Evolutionary conservation across 2,113 vertebrate genomes (phyloP).

Genomic region (Stercorarius parasiticus): DNA sequence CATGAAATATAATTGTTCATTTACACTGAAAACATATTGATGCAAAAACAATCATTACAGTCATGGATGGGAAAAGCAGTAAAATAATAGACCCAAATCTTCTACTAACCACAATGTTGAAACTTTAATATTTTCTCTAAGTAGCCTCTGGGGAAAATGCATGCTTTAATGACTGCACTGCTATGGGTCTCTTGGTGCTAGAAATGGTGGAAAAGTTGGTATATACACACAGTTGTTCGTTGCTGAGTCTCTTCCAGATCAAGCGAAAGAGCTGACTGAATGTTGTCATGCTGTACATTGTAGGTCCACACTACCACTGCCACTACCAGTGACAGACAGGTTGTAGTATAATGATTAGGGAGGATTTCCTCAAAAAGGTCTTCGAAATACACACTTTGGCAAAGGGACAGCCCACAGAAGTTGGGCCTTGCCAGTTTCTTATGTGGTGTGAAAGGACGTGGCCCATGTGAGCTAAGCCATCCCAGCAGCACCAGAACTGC

Average conservation of each 20-base stretch:
- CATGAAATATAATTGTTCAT: slow-evolving; percentile 21
- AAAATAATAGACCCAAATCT: background rate
- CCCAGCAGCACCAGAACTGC: background rate
- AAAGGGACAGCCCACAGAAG: background rate
- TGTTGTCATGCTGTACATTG: background rate
- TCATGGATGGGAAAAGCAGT: background rate
- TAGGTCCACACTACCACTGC: background rate
- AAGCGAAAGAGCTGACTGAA: background rate
- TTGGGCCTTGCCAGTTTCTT: background rate
- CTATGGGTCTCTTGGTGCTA: background rate
- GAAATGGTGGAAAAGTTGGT: background rate
- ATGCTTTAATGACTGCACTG: background rate
- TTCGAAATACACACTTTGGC: background rate
- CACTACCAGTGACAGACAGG: background rate
- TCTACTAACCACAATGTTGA: background rate
- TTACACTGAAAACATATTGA: slow-evolving; percentile 24
- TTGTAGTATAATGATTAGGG: background rate
- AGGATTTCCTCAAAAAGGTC: background rate
- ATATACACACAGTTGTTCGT: background rate
- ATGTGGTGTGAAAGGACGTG: background rate
- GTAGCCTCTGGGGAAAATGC: background rate
- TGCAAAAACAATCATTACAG: background rate
- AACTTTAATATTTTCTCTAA: background rate
- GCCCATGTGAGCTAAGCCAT: background rate
- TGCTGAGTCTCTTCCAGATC: background rate